Evolutionary conservation across 2,113 vertebrate genomes (phyloP).

Genomic region (Chaetura pelagica): DNA sequence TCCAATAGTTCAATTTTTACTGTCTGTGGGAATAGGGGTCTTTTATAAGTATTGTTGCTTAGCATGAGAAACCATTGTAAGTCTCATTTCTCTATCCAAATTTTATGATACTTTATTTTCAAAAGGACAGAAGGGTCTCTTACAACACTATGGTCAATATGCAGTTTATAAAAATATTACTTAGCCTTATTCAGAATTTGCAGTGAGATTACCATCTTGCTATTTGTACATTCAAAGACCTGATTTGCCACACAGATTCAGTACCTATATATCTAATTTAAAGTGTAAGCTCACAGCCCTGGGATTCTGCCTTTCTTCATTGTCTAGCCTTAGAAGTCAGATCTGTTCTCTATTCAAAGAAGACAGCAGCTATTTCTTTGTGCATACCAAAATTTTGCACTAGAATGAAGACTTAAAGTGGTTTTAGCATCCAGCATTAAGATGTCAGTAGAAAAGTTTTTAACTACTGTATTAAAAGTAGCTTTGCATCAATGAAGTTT

Average conservation of each 20-base stretch:
- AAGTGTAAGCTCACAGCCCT: neutral
- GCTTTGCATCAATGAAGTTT: neutral
- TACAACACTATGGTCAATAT: neutral
- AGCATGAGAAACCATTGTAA: neutral
- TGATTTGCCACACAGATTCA: neutral
- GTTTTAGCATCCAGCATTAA: conserved; percentile 26
- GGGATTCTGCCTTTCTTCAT: neutral
- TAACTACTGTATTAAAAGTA: conserved; percentile 22
- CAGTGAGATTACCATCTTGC: neutral
- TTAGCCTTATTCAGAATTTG: neutral
- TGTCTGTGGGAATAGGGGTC: neutral
- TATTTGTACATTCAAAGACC: neutral
- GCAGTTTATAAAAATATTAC: neutral
- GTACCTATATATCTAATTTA: neutral
- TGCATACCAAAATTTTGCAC: neutral
- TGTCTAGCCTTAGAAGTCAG: neutral
- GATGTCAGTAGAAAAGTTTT: neutral
- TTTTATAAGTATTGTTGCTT: neutral
- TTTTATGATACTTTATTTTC: neutral
- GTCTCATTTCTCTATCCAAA: neutral
- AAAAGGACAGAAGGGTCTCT: neutral
- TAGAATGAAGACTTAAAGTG: neutral
- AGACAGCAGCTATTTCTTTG: neutral
- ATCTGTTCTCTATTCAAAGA: neutral
- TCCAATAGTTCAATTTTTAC: neutral